A percentile compares a stretch with the other conserved stretches of the same genome.
phyloP scores from a whole-genome alignment of 2,113 vertebrate species.

The Leptodactylus fuscus region DNA sequence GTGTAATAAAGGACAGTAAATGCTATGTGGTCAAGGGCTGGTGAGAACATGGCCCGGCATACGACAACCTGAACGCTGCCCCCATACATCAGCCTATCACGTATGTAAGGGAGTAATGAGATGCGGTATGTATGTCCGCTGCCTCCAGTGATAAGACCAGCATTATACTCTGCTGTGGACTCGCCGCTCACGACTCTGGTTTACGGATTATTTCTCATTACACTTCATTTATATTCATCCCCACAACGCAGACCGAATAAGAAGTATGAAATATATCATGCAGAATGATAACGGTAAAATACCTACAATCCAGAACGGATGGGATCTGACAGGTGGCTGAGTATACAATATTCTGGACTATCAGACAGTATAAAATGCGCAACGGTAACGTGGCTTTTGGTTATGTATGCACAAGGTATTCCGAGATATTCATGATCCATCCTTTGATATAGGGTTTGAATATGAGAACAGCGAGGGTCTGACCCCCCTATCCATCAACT shows the following conservation, averaged over 20 bases:
- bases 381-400: too few species aligned
- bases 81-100: background rate
- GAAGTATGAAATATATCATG: background rate
- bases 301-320: background rate
- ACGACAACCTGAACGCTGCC: background rate
- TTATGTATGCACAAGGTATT: too few species aligned
- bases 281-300: background rate
- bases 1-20: conserved; percentile 8
- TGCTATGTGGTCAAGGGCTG: background rate
- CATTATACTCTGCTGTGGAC: background rate
- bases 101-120: background rate
- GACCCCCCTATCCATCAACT: too few species aligned
- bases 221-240: background rate
- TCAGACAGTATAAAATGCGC: too few species aligned
- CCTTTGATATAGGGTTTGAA: too few species aligned
- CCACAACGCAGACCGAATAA: background rate
- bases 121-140: background rate
- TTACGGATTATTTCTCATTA: background rate
- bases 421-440: too few species aligned
- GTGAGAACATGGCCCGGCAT: background rate
- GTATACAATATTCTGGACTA: too few species aligned
- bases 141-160: background rate
- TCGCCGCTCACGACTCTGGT: too few species aligned
- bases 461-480: too few species aligned
- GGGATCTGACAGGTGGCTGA: background rate